A percentile compares a stretch with the other conserved stretches of the same genome.
These are phyloP conservation scores for Gonocerus acuteangulatus DNA, from an alignment of 2,888 invertebrate species.

Conservation along the genomic window DNA sequence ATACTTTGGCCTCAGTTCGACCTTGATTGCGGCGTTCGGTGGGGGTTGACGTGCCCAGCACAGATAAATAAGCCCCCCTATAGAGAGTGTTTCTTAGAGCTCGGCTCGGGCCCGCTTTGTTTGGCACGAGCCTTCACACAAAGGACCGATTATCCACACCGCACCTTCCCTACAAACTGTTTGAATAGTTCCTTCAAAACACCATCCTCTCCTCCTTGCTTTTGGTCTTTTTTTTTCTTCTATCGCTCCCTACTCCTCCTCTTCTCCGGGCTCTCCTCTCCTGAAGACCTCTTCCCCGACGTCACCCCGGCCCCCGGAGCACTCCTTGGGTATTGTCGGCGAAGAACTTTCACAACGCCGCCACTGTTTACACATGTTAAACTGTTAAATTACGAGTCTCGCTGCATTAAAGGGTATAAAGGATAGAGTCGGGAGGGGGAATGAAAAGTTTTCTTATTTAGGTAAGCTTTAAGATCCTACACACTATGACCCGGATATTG, in stretches of 20 bases:
- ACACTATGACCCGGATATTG: too few relatives aligned
- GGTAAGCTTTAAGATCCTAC: too few relatives aligned
- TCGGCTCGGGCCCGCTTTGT: constrained; percentile 7
- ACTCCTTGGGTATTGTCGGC: constrained; percentile 2
- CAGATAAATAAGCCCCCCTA: constrained; percentile 1
- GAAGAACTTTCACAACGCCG: constrained; percentile 14
- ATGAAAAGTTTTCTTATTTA: too few relatives aligned
- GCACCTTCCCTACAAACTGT: constrained; percentile 23
- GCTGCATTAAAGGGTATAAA: too few relatives aligned
- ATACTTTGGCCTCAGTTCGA: too few relatives aligned
- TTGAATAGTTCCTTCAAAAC: constrained; percentile 25
- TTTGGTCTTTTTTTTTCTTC: constrained; percentile 4
- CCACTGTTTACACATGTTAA: constrained; percentile 13
- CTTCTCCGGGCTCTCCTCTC: constrained; percentile 1
- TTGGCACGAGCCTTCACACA: constrained; percentile 22
- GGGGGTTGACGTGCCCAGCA: too few relatives aligned
- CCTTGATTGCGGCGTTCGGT: too few relatives aligned
- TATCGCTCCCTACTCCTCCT: constrained; percentile 1
- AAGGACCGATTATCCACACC: constrained; percentile 24
- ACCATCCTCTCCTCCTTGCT: constrained; percentile 13
- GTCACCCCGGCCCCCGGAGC: not conserved
- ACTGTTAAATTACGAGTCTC: constrained; percentile 19
- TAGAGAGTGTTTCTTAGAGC: constrained; percentile 4
- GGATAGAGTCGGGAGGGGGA: too few relatives aligned
- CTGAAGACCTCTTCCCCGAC: not conserved